Evolutionary conservation across 1,140 invertebrate genomes (phyloP).

Genomic region (Globodera ellingtonae): DNA sequence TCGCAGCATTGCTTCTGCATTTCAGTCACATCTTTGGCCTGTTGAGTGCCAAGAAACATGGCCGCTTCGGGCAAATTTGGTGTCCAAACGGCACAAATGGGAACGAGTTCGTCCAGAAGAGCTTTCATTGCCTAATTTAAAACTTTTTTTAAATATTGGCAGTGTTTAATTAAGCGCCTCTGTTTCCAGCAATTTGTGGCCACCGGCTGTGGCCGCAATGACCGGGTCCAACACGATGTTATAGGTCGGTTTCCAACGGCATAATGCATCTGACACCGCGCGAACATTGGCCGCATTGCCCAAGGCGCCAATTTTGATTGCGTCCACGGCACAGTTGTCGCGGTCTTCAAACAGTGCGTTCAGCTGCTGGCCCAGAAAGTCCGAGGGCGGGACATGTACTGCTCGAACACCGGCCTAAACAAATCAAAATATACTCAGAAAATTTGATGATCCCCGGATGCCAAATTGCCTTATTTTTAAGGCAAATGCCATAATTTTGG

Average conservation of each 20-base stretch:
- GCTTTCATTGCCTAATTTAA: not conserved
- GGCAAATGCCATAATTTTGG: no score
- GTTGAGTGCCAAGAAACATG: constrained; percentile 1
- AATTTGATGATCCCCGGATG: no score
- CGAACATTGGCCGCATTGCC: constrained; percentile 16
- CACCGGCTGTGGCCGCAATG: constrained; percentile 9
- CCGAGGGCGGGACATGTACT: constrained; percentile 2
- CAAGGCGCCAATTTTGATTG: constrained; percentile 21
- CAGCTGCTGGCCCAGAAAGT: constrained; percentile 3
- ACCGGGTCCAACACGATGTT: constrained; percentile 28
- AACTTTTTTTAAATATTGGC: not conserved
- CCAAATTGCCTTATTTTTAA: no score
- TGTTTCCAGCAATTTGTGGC: not conserved
- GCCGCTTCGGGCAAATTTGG: constrained; percentile 26
- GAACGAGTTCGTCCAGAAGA: constrained; percentile 1
- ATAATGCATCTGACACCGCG: not conserved
- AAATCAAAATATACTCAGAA: no score
- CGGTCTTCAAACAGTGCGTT: not conserved
- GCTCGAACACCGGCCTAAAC: not conserved
- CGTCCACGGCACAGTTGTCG: constrained; percentile 13
- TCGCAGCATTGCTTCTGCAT: not conserved
- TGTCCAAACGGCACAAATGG: constrained; percentile 17
- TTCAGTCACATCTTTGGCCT: constrained; percentile 3
- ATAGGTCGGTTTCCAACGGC: not conserved
- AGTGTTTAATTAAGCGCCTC: not conserved